Evolutionary conservation across 30 jellyfish, hydroid and myxozoan genomes (phyloP).

Genomic region (Hydractinia symbiolongicarpus): DNA sequence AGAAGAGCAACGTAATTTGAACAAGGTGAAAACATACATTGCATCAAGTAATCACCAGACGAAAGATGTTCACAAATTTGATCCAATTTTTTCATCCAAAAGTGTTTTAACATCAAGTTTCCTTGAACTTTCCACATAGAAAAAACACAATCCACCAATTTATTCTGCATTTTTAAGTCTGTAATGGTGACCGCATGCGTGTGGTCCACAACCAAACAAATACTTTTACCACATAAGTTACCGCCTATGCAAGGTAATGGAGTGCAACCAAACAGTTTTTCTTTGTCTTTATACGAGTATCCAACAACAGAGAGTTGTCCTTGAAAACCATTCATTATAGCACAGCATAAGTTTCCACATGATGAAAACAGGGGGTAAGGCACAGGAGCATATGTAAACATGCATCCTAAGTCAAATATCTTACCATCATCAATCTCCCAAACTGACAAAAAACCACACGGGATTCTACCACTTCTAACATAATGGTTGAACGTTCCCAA

Average conservation of each 20-base stretch:
- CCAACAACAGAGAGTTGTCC: background rate
- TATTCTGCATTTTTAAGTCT: background rate
- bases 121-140: background rate
- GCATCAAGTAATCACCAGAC: background rate
- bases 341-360: slow-evolving; percentile 1
- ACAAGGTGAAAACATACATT: background rate
- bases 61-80: background rate
- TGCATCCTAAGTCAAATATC: background rate
- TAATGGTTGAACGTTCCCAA: background rate
- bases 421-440: slow-evolving; percentile 1
- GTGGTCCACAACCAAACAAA: background rate
- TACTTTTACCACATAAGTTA: background rate
- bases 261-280: background rate
- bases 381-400: background rate
- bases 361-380: slow-evolving; percentile 2
- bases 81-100: background rate
- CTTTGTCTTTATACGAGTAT: background rate
- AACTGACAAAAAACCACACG: background rate
- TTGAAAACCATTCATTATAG: background rate
- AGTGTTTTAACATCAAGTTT: background rate
- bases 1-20: background rate
- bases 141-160: background rate
- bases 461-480: background rate
- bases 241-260: background rate
- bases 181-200: background rate